A percentile compares a stretch with the other conserved stretches of the same genome.
Conservation (phyloP, 2,797 vertebrate species). For the Falco rusticolus region DNA sequence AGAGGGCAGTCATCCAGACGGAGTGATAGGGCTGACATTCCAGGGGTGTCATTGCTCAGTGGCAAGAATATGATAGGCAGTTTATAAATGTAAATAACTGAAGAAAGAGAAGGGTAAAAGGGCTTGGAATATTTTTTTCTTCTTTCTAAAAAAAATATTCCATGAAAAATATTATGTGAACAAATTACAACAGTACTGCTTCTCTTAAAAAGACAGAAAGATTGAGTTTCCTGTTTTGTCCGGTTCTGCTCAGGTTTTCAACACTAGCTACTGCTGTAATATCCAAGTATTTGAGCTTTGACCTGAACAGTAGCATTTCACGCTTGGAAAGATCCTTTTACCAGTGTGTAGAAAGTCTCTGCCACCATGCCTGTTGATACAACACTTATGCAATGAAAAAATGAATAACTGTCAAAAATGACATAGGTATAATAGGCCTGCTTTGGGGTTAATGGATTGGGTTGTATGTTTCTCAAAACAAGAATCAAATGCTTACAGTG, state of each 20-base stretch:
- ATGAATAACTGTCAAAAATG: not conserved
- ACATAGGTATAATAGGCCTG: not conserved
- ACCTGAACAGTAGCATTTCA: slow-evolving; percentile 23
- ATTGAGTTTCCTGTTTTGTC: slow-evolving; percentile 36
- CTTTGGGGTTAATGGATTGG: not conserved
- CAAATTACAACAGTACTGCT: not conserved
- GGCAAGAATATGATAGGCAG: not conserved
- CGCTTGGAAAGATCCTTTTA: not conserved
- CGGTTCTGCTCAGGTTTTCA: not conserved
- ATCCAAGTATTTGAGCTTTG: not conserved
- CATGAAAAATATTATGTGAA: not conserved
- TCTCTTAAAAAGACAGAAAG: not conserved
- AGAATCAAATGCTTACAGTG: not conserved
- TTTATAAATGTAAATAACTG: slow-evolving; percentile 10
- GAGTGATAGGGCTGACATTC: not conserved
- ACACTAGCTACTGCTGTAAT: not conserved
- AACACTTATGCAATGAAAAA: not conserved
- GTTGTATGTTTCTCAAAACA: not conserved
- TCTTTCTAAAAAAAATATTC: not conserved
- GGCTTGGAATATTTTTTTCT: not conserved
- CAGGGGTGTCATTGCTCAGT: not conserved
- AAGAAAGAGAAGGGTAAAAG: not conserved
- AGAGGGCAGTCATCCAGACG: too few relatives aligned
- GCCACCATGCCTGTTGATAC: not conserved
- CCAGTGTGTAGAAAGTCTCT: not conserved